Evolutionary conservation across 1,140 invertebrate species (phyloP).

Genomic region (Nephotettix cincticeps): DNA sequence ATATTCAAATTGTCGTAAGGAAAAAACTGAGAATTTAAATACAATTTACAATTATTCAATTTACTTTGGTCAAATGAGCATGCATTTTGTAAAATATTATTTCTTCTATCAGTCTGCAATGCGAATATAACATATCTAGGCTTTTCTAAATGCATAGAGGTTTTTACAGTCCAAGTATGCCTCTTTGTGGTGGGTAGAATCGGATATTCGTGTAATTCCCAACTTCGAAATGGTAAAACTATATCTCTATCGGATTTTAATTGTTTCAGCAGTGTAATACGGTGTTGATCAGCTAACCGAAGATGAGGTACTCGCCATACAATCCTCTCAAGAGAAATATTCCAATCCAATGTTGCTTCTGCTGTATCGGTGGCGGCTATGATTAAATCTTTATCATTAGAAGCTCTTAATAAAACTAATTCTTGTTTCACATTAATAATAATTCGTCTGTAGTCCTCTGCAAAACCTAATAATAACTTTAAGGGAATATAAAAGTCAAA

Average conservation of each 20-base stretch:
- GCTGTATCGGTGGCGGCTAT: background rate
- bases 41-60: constrained; percentile 30
- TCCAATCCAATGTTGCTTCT: constrained; percentile 16
- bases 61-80: constrained; percentile 32
- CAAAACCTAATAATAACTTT: constrained; percentile 47
- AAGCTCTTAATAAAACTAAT: constrained; percentile 46
- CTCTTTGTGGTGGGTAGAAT: constrained; percentile 40
- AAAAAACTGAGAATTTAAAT: no score
- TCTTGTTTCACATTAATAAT: constrained; percentile 50
- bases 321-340: constrained; percentile 40
- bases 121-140: constrained; percentile 34
- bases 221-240: no score
- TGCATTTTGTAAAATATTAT: constrained; percentile 9
- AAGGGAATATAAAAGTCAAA: constrained; percentile 48
- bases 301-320: constrained; percentile 40
- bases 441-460: constrained; percentile 51
- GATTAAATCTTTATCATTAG: constrained; percentile 38
- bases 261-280: no score
- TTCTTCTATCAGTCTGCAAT: constrained; percentile 34
- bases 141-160: background rate
- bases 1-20: constrained; percentile 30
- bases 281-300: no score
- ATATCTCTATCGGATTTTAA: no score
- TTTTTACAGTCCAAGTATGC: no score
- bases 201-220: constrained; percentile 48